phyloP scores from a whole-genome alignment of 1,140 invertebrate species.

The Leptinotarsa texana region DNA sequence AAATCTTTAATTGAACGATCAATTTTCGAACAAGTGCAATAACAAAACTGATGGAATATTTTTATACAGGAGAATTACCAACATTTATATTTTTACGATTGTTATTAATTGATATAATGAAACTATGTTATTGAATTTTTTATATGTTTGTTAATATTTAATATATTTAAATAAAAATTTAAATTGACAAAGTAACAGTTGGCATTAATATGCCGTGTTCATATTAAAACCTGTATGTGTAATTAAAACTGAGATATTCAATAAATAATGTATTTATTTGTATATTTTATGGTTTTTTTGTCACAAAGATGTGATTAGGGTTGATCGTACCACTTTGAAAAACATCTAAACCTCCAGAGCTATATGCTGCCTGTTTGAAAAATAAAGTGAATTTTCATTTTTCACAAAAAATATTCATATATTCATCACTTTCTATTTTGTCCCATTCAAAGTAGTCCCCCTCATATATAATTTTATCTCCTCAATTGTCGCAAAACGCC shows the following conservation, averaged over 20 bases:
- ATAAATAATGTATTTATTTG: constrained; percentile 27
- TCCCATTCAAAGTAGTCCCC: too few relatives aligned
- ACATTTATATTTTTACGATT: constrained; percentile 11
- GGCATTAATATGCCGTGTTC: constrained; percentile 2
- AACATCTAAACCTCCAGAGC: too few relatives aligned
- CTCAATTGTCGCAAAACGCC: too few relatives aligned
- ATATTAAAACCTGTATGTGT: constrained; percentile 19
- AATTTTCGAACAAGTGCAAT: constrained; percentile 17
- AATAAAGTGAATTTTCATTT: too few relatives aligned
- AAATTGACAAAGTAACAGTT: constrained; percentile 7
- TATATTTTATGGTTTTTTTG: background rate
- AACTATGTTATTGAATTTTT: constrained; percentile 22
- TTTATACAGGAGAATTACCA: constrained; percentile 10
- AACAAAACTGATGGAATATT: constrained; percentile 16
- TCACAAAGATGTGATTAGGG: too few relatives aligned
- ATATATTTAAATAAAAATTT: constrained; percentile 16
- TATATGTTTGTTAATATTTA: constrained; percentile 22
- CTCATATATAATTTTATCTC: too few relatives aligned
- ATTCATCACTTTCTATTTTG: too few relatives aligned
- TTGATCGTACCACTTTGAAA: too few relatives aligned
- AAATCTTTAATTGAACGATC: background rate
- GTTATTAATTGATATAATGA: constrained; percentile 20
- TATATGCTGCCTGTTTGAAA: too few relatives aligned
- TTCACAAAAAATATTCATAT: too few relatives aligned
- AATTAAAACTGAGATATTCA: constrained; percentile 18